Evolutionary conservation across 2,113 vertebrate species (phyloP).

Genomic region (Notothenia rossii): DNA sequence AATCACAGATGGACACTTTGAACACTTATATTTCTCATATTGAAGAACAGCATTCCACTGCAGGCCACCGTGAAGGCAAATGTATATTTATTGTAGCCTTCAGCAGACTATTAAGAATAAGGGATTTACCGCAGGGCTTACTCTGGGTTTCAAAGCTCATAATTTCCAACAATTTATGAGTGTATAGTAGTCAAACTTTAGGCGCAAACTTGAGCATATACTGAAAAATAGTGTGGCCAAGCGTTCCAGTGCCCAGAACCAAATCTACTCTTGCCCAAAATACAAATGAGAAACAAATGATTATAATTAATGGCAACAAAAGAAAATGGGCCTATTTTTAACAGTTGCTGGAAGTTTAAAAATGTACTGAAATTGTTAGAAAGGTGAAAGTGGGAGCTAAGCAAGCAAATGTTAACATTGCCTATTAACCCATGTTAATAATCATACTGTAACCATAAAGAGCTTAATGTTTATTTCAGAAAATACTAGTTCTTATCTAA

Average conservation of each 20-base stretch:
- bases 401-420: not conserved
- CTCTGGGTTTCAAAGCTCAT: not conserved
- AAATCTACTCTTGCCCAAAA: not conserved
- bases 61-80: not conserved
- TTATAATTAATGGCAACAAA: not conserved
- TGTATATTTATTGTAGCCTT: slow-evolving; percentile 9
- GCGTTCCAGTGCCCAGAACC: not conserved
- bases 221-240: not conserved
- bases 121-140: not conserved
- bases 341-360: not conserved
- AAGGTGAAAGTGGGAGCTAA: not conserved
- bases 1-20: not conserved
- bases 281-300: not conserved
- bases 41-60: not conserved
- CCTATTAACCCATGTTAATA: not conserved
- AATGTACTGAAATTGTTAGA: not conserved
- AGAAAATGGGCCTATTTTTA: not conserved
- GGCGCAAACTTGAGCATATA: not conserved
- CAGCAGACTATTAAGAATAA: not conserved
- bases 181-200: not conserved
- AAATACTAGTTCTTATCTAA: no score
- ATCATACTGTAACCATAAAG: not conserved
- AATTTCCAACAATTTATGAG: not conserved
- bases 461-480: not conserved
- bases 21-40: no score